These are phyloP conservation scores for Syngnathus typhle DNA, from an alignment of 2,113 vertebrate genomes.

Conservation along the genomic window DNA sequence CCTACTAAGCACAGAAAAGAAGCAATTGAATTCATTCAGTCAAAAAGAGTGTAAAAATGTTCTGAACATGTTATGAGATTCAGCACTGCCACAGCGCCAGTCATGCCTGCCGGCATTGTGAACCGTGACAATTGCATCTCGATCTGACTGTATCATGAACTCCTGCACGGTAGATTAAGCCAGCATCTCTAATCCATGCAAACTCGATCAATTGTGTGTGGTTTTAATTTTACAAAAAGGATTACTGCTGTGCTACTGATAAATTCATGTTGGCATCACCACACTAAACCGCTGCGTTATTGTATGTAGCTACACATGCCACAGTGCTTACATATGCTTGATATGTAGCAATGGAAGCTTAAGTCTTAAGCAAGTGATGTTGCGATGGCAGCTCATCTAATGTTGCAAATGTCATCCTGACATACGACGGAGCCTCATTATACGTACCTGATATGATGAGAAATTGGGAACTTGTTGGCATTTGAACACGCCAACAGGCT, in stretches of 20 bases:
- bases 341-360: not conserved
- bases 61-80: not conserved
- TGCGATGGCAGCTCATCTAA: conserved; percentile 36
- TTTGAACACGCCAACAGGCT: conserved; percentile 15
- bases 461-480: conserved; percentile 8
- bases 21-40: not conserved
- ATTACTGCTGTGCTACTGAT: not conserved
- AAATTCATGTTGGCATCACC: not conserved
- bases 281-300: not conserved
- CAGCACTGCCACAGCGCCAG: not conserved
- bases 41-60: conserved; percentile 3
- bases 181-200: not conserved
- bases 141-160: not conserved
- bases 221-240: not conserved
- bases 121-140: not conserved
- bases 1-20: too few species aligned
- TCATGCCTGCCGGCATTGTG: conserved; percentile 2
- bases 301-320: not conserved
- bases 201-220: not conserved
- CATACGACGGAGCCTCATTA: conserved; percentile 26
- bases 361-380: conserved; percentile 15
- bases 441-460: conserved; percentile 6
- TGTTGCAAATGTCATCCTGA: conserved; percentile 32
- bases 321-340: not conserved
- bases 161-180: not conserved